Base-by-base conservation (phyloP, 2,113 vertebrate species). In the Probosciger aterrimus region DNA sequence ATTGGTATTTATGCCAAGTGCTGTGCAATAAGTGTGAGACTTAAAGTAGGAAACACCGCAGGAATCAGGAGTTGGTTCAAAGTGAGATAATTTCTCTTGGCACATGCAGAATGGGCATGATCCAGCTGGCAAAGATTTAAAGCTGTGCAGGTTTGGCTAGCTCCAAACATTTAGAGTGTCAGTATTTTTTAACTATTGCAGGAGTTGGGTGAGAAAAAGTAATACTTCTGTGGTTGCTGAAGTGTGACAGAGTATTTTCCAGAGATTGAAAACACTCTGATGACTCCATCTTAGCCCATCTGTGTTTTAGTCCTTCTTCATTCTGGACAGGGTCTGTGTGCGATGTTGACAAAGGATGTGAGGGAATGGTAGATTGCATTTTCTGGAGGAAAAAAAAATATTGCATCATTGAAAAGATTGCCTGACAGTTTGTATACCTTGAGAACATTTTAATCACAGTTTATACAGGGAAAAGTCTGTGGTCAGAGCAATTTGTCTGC, bases 251-350 rank as follows among this genome's bases (percentile, higher is more conserved):
- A 3, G 3, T 41, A 53, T 83, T 83, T 93, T 70, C 50, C 47
- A 52, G 59, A 88, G n/a, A 35, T 35, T 6, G 88, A 63, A 53
- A 81, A 9, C 53, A 35, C 37, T 77, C 18, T 10, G 9, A 39
- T 33, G 28, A 33, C 41, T 71, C 14, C 59, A 8, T 70, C 47
- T 86, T 37, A 70, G 41, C 27, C 6, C 0, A 0, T 65, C 49
- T 69, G 17, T 80, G 37, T 30, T 87, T 87, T n/a, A 82, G 68
- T 59, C n/a, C 28, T 74, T 74, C 50, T 63, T 19, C 55, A 14
- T 75, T 92, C 43, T 78, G n/a, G 27, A 37, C 10, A 43, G 46
- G 60, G 37, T 49, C 47, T 77, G 4, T 55, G 43, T 46, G 35
- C 46, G 50, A 37, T 67, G 20, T 63, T 92, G 60, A 52, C 52